These are phyloP conservation scores for Diprion similis DNA, from an alignment of 1,140 invertebrate species.

Conservation along the genomic window DNA sequence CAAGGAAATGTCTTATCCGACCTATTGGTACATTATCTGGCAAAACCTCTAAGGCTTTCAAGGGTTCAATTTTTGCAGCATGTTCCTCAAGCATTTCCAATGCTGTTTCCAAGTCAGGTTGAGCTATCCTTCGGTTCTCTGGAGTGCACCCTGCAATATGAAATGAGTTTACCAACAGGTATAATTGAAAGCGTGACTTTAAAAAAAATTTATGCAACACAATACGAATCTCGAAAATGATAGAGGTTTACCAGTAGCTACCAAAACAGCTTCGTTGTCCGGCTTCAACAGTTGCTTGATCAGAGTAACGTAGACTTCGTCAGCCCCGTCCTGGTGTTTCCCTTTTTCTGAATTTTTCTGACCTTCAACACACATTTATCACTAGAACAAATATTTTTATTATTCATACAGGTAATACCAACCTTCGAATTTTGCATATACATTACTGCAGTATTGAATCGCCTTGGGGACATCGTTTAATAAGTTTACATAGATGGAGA, in stretches of 20 bases:
- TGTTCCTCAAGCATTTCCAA: constrained; percentile 82
- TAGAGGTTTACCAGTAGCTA: constrained; percentile 45
- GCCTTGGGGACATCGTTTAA: constrained; percentile 83
- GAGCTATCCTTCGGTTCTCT: constrained; percentile 60
- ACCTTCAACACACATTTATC: constrained; percentile 25
- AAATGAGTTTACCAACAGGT: constrained; percentile 66
- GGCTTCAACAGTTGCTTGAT: constrained; percentile 73
- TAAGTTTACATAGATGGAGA: constrained; percentile 89
- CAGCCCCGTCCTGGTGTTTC: constrained; percentile 56
- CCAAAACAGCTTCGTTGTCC: constrained; percentile 54
- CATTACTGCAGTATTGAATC: constrained; percentile 83
- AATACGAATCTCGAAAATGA: constrained; percentile 2
- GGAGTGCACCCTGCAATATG: constrained; percentile 59
- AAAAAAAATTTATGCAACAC: background rate
- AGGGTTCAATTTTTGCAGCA: constrained; percentile 81
- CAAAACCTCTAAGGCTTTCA: constrained; percentile 75
- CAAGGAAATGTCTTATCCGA: constrained; percentile 79
- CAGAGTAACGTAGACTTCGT: constrained; percentile 72
- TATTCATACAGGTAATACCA: constrained; percentile 27
- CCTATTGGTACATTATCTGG: constrained; percentile 78
- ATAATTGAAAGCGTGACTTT: constrained; percentile 58
- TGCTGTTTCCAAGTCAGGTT: constrained; percentile 79
- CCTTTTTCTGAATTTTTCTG: constrained; percentile 45
- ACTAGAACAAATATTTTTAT: constrained; percentile 17
- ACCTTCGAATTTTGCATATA: constrained; percentile 60